Evolutionary conservation across 2,113 vertebrate genomes (phyloP), one percentile per base, ranked within the genome.

Genomic region (Calypte anna): DNA sequence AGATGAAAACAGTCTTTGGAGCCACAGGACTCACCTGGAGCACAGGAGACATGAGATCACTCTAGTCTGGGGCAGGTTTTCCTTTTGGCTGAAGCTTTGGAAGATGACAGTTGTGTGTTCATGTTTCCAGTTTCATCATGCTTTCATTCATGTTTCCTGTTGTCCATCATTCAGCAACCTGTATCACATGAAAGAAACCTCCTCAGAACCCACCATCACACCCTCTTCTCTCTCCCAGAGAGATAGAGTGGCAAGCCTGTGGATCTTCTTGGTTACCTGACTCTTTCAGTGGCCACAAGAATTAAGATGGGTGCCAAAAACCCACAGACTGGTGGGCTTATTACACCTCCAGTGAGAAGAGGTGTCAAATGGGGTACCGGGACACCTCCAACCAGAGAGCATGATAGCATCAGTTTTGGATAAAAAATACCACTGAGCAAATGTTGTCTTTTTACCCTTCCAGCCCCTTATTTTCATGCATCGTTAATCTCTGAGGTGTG

Each of bases 391-490:
- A 1, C 27, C 54, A 77, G 19, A 61, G 5, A 6, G 46, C 24
- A 30, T 7, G 16, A 36, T 31, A 30, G 14, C 21, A 21, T 48
- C 20, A 48, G 36, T 15, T 19, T 89, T n/a, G 1, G 2, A 19
- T 3, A 20, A 54, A 36, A 51, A 59, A 28, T 10, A 38, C 6
- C 13, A 15, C 18, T 30, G 27, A 40, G 12, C 7, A 23, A 67
- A 4, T 6, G 14, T 4, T 9, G 67, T 33, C 31, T 31, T 53
- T 51, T 33, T 2, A 33, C 22, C 14, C 48, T 84, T 25, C 33
- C 28, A 14, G 10, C 3, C 5, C n/a, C 7, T 1, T 2, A 0
- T 13, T 12, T 14, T 40, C 40, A 7, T 3, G 2, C 0, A 2
- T 14, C 57, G 46, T 38, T 28, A 25, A n/a, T 33, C 23, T 43